Conservation (phyloP, 2,797 vertebrate species). For the Xenops minutus region DNA sequence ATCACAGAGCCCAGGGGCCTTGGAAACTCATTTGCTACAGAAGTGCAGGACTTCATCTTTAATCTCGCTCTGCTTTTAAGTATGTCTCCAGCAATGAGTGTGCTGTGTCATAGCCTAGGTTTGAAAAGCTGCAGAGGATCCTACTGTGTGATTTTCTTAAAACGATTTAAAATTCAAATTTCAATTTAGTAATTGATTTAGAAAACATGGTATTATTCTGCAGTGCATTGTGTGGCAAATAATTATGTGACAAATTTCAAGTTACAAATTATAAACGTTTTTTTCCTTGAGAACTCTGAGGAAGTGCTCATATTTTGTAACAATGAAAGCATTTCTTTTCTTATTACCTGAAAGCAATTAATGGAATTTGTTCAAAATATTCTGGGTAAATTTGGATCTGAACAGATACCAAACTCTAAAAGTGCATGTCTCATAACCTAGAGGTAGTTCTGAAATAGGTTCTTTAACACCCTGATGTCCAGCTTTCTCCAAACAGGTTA, state of each 20-base stretch:
- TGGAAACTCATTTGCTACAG: background rate
- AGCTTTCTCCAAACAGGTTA: background rate
- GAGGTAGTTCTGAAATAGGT: background rate
- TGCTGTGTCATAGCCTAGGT: background rate
- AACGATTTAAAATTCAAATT: background rate
- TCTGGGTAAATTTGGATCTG: background rate
- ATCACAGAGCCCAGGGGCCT: background rate
- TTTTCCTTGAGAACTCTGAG: background rate
- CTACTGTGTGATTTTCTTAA: background rate
- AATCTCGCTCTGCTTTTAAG: background rate
- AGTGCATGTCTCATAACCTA: background rate
- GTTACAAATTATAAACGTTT: background rate
- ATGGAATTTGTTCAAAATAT: background rate
- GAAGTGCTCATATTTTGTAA: background rate
- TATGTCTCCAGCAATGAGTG: background rate
- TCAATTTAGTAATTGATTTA: background rate
- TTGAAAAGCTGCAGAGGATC: background rate
- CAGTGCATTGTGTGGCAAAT: background rate
- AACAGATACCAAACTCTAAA: background rate
- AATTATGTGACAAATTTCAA: background rate
- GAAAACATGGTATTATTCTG: background rate
- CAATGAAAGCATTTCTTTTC: background rate
- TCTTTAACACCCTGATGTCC: background rate
- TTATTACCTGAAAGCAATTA: background rate
- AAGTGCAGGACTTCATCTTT: background rate